Base-by-base conservation (phyloP, 2,888 invertebrate genomes). In the Octodonta nipae region DNA sequence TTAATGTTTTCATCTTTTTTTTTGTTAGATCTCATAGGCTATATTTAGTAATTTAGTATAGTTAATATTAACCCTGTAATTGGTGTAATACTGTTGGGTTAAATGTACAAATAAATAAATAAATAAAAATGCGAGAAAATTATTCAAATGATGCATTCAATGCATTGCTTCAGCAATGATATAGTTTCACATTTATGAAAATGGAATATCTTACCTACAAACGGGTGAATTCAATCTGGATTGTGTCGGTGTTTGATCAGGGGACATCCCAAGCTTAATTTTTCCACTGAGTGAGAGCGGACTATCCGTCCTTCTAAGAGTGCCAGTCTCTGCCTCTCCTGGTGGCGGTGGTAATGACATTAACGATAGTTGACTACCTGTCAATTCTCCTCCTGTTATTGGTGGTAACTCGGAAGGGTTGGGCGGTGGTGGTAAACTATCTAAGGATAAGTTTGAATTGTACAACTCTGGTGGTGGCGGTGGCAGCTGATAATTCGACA, bases 341-440 rank as follows among this genome's bases (percentile, higher is more conserved):
- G 83, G 83, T 1, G 81, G 81, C 5, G 82, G 84, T 5, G 84
- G 84, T 22, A 83, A 60, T 26, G 80, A 81, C 46, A 69, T 71
- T 36, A 77, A 53, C 28, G 75, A 75, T 15, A 82, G 60, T 50
- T 78, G 78, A 4, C 83, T 82, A 3, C 80, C 82, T 7, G 72
- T 70, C 5, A 78, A 59, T 37, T 78, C 75, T 28, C 65, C 64
- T 2, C 64, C 64, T 25, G 64, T 59, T 48, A 11, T 16, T 7
- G 64, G 58, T 4, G 69, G 66, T 13, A 70, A 49, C 38, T 70
- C 71, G 32, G 61, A 64, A 4, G 77, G 77, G 24, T 78, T 77
- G 28, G 71, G 80, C 1, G 84, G 85, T 10, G 83, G 84, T 0
- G 82, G 83, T 36, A 84, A 59, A n/a, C 82, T 83, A 46, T 85